phyloP scores from a whole-genome alignment of 2,797 vertebrate genomes.

The Phataginus tetradactyla region DNA sequence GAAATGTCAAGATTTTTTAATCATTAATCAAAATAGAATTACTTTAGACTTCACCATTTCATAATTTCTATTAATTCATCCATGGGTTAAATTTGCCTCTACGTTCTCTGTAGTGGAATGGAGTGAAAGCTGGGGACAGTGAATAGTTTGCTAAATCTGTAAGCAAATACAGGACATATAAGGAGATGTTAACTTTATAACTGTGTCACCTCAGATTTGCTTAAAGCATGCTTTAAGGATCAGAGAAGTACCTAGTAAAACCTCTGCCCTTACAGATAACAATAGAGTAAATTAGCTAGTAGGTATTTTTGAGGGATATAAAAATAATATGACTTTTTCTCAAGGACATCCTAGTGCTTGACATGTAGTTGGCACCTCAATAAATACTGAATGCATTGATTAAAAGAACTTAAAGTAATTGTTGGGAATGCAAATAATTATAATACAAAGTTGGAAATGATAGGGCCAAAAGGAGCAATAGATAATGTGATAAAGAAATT shows the following conservation, averaged over 20 bases:
- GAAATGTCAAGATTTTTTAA: conserved; percentile 1
- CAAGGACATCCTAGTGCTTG: neutral
- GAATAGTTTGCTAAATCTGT: conserved; percentile 6
- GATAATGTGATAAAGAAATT: conserved; percentile 44
- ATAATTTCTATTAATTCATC: conserved; percentile 21
- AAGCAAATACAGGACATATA: neutral
- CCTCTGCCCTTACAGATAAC: neutral
- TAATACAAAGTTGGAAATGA: neutral
- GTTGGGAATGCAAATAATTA: neutral
- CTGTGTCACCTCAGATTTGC: neutral
- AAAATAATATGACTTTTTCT: neutral
- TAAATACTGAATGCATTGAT: conserved; percentile 15
- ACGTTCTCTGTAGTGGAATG: neutral
- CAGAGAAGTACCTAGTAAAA: conserved; percentile 18
- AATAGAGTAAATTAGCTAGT: neutral
- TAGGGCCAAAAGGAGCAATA: neutral
- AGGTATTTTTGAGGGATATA: neutral
- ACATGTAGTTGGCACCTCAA: neutral
- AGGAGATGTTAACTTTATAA: neutral
- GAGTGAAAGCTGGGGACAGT: neutral
- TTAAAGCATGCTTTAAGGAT: conserved; percentile 20
- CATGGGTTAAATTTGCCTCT: neutral
- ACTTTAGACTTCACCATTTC: conserved; percentile 18
- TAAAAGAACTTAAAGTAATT: neutral
- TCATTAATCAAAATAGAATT: neutral